Evolutionary conservation across 2,888 invertebrate species (phyloP).

Genomic region (Axea sp.): DNA sequence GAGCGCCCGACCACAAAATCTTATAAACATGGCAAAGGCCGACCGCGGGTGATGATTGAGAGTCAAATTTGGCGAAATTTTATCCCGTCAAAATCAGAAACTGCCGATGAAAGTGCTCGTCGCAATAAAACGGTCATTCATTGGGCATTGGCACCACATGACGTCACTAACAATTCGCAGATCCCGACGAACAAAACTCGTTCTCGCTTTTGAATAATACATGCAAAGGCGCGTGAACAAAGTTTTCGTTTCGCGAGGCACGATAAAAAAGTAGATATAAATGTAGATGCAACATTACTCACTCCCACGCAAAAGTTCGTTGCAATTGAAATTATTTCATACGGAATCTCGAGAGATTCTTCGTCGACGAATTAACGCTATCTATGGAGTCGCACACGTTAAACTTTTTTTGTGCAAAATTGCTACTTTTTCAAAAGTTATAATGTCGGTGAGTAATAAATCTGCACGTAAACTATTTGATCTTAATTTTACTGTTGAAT

Average conservation of each 20-base stretch:
- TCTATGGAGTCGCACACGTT: too few relatives aligned
- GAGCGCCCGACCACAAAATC: slow-evolving; percentile 72
- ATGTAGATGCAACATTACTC: slow-evolving; percentile 45
- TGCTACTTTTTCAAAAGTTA: too few relatives aligned
- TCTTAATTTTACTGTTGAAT: too few relatives aligned
- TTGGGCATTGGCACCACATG: slow-evolving; percentile 24
- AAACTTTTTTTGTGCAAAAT: too few relatives aligned
- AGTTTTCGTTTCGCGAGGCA: slow-evolving; percentile 21
- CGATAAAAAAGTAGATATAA: slow-evolving; percentile 47
- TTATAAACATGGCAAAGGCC: slow-evolving; percentile 76
- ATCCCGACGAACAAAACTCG: slow-evolving; percentile 1
- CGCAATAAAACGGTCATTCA: slow-evolving; percentile 36
- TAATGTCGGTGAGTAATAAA: too few relatives aligned
- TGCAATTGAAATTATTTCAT: slow-evolving; percentile 6
- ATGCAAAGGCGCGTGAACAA: slow-evolving; percentile 20
- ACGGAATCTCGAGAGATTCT: too few relatives aligned
- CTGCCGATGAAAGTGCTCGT: slow-evolving; percentile 37
- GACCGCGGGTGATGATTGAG: slow-evolving; percentile 74
- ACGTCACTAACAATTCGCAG: slow-evolving; percentile 15
- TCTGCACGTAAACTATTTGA: too few relatives aligned
- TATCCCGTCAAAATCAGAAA: slow-evolving; percentile 61
- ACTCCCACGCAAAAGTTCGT: slow-evolving; percentile 11
- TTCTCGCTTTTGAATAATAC: slow-evolving; percentile 43
- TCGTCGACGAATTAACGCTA: too few relatives aligned
- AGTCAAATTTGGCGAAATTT: slow-evolving; percentile 71